Percentiles rank a stretch among this genome's conserved stretches.
These are phyloP conservation scores for Craniophora ligustri DNA, from an alignment of 2,888 invertebrate species.

Conservation along the genomic window DNA sequence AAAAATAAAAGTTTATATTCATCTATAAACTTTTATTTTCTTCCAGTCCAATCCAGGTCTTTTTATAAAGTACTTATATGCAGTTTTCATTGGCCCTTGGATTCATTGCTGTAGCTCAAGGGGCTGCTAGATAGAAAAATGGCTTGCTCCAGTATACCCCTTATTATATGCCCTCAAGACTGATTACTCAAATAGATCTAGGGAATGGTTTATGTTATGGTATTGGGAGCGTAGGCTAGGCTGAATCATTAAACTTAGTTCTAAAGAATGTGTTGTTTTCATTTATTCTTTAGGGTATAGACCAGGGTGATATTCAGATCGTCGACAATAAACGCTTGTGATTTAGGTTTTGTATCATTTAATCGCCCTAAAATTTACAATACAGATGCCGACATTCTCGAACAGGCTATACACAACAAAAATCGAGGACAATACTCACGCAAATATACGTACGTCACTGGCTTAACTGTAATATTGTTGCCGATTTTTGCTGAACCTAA, in stretches of 20 bases:
- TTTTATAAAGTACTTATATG: no score
- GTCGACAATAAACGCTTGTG: slow-evolving; percentile 61
- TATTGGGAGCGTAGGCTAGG: neutral
- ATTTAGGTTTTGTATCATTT: slow-evolving; percentile 82
- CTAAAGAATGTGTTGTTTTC: neutral
- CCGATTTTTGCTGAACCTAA: slow-evolving; percentile 69
- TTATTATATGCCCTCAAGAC: no score
- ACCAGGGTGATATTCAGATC: slow-evolving; percentile 24
- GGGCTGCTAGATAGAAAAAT: no score
- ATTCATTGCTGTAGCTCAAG: no score
- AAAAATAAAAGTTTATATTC: no score
- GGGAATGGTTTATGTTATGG: no score
- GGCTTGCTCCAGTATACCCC: no score
- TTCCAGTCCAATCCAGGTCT: no score
- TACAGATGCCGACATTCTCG: slow-evolving; percentile 85
- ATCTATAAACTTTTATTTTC: no score
- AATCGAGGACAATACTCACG: slow-evolving; percentile 83
- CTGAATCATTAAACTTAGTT: neutral
- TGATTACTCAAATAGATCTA: no score
- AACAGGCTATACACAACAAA: slow-evolving; percentile 74
- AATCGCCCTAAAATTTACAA: slow-evolving; percentile 87
- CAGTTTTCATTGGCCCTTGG: no score
- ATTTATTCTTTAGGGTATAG: slow-evolving; percentile 3
- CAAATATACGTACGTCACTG: slow-evolving; percentile 79
- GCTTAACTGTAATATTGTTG: slow-evolving; percentile 76